Percentiles rank a stretch among this genome's conserved stretches.
Conservation (phyloP, 92 coral and sea anemone species). For the Epizoanthus rinbou region DNA sequence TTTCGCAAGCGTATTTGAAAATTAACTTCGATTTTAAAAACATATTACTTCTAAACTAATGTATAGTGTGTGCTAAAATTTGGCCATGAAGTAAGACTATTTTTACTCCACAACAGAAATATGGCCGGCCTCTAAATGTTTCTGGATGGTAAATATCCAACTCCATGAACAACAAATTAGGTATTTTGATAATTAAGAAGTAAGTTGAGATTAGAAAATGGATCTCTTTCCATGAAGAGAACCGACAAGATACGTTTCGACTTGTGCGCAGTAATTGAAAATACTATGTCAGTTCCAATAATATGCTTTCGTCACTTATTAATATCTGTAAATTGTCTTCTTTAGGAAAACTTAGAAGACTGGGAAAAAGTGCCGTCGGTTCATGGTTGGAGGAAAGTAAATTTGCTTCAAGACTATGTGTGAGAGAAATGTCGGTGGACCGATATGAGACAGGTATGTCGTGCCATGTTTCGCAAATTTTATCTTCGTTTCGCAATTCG, state of each 20-base stretch:
- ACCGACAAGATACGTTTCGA: not conserved
- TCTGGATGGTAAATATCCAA: too few species aligned
- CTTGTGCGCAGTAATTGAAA: not conserved
- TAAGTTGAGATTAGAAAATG: not conserved
- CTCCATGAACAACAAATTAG: too few species aligned
- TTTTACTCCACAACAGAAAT: too few species aligned
- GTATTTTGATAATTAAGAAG: not conserved
- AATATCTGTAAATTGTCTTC: conserved; percentile 23
- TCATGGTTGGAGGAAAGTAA: conserved; percentile 26
- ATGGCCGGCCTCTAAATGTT: too few species aligned
- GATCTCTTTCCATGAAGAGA: conserved; percentile 3
- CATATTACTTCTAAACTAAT: too few species aligned
- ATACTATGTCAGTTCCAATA: conserved; percentile 19
- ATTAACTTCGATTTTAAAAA: too few species aligned
- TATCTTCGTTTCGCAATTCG: not conserved
- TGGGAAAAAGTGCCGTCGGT: conserved; percentile 13
- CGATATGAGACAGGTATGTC: conserved; percentile 24
- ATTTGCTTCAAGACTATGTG: conserved; percentile 30
- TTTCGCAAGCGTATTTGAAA: too few species aligned
- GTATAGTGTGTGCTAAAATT: too few species aligned
- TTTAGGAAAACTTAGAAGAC: not conserved
- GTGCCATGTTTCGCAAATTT: not conserved
- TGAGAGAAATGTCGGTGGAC: not conserved
- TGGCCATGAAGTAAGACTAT: too few species aligned
- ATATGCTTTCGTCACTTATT: conserved; percentile 42